Conservation (phyloP, 2,113 vertebrate species). For the Tauraco erythrolophus region DNA sequence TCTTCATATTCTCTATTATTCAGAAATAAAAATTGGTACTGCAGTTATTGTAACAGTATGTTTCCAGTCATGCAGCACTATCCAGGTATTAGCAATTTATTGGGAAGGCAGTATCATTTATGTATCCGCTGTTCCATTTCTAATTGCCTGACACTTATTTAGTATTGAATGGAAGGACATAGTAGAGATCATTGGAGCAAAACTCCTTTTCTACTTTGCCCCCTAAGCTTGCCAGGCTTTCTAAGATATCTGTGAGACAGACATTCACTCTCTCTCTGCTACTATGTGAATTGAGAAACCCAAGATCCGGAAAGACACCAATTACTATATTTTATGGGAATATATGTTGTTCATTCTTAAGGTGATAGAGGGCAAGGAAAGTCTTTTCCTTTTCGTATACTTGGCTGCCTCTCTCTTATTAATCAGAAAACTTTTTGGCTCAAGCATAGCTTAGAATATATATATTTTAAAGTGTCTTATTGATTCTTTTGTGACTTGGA, state of each 20-base stretch:
- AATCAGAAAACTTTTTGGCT: constrained; percentile 39
- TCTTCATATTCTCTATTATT: constrained; percentile 43
- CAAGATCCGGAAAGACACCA: constrained; percentile 57
- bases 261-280: background rate
- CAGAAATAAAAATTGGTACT: constrained; percentile 46
- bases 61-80: constrained; percentile 57
- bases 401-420: constrained; percentile 38
- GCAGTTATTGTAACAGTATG: constrained; percentile 53
- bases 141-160: constrained; percentile 69
- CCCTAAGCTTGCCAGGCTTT: constrained; percentile 38
- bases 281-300: constrained; percentile 52
- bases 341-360: constrained; percentile 56
- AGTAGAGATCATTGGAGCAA: constrained; percentile 52
- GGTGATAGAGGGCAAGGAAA: constrained; percentile 57
- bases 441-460: background rate
- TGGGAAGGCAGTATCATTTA: constrained; percentile 59
- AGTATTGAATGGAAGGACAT: constrained; percentile 56
- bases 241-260: constrained; percentile 24
- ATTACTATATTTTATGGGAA: constrained; percentile 60
- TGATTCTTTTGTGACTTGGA: constrained; percentile 28
- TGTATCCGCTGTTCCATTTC: constrained; percentile 57
- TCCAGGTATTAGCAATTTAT: constrained; percentile 69
- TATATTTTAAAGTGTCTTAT: constrained; percentile 43
- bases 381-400: constrained; percentile 45
- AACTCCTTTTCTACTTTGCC: constrained; percentile 35